A percentile compares a stretch with the other conserved stretches of the same genome.
Evolutionary conservation across 2,797 vertebrate species (phyloP).

Genomic region (Leptatherina wallacei): DNA sequence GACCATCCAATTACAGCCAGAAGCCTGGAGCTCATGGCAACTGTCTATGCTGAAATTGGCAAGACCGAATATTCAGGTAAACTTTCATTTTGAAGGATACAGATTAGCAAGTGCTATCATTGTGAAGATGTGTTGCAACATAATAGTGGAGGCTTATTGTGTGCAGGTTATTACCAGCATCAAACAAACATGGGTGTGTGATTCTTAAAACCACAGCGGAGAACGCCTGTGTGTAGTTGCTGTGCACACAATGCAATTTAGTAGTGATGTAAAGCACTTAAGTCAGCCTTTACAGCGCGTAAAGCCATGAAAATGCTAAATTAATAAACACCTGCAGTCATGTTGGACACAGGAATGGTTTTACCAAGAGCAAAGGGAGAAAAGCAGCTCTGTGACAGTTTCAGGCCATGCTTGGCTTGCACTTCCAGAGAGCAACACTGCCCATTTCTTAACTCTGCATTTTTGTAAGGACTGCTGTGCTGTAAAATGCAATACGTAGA

Average conservation of each 20-base stretch:
- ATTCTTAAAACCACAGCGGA: slow-evolving; percentile 2
- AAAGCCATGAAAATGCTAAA: slow-evolving; percentile 46
- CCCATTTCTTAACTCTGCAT: slow-evolving; percentile 36
- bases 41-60: slow-evolving; percentile 85
- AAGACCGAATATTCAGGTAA: slow-evolving; percentile 87
- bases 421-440: slow-evolving; percentile 38
- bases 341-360: slow-evolving; percentile 36
- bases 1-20: slow-evolving; percentile 84
- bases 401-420: slow-evolving; percentile 63
- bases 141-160: not conserved
- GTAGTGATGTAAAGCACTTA: slow-evolving; percentile 13
- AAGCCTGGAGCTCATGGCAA: slow-evolving; percentile 86
- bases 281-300: slow-evolving; percentile 24
- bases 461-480: slow-evolving; percentile 50
- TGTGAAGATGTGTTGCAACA: not conserved
- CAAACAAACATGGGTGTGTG: slow-evolving; percentile 27
- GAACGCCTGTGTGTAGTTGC: not conserved
- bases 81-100: slow-evolving; percentile 3
- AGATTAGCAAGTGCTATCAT: not conserved
- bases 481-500: slow-evolving; percentile 39
- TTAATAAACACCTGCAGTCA: slow-evolving; percentile 47
- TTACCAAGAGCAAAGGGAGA: slow-evolving; percentile 28
- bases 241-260: not conserved
- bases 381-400: slow-evolving; percentile 62
- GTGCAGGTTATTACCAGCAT: not conserved